These are phyloP conservation scores for Aethina tumida DNA, from an alignment of 1,140 invertebrate genomes.

Conservation along the genomic window DNA sequence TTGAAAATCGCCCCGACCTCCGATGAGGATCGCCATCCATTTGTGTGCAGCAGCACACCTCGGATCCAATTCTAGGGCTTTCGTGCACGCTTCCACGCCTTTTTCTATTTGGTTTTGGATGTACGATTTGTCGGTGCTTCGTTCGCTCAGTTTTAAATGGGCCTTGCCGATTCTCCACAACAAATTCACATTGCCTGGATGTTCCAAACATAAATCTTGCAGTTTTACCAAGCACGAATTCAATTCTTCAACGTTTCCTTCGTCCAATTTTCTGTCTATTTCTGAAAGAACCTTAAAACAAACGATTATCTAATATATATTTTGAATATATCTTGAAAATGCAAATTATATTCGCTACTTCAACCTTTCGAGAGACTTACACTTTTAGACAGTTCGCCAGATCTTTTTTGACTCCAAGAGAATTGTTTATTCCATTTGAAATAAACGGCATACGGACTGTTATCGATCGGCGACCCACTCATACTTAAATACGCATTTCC, in stretches of 20 bases:
- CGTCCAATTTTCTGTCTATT: conserved; percentile 30
- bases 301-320: no score
- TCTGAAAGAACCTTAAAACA: conserved; percentile 18
- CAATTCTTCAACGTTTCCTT: conserved; percentile 19
- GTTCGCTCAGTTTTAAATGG: conserved; percentile 44
- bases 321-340: no score
- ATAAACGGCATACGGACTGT: no score
- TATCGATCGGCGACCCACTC: no score
- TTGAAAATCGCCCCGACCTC: conserved; percentile 36
- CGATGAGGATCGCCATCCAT: conserved; percentile 69
- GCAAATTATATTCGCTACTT: no score
- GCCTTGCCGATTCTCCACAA: conserved; percentile 59
- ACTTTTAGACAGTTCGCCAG: no score
- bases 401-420: no score
- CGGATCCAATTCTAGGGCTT: conserved; percentile 44
- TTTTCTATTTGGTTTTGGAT: conserved; percentile 45
- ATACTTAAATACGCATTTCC: neutral
- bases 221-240: conserved; percentile 31
- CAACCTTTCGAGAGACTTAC: no score
- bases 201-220: conserved; percentile 32
- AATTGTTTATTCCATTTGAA: no score
- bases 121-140: conserved; percentile 38
- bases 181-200: conserved; percentile 42
- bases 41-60: conserved; percentile 57
- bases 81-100: conserved; percentile 50